phyloP scores from a whole-genome alignment of 2,888 invertebrate genomes.

The Apodemia duryi region DNA sequence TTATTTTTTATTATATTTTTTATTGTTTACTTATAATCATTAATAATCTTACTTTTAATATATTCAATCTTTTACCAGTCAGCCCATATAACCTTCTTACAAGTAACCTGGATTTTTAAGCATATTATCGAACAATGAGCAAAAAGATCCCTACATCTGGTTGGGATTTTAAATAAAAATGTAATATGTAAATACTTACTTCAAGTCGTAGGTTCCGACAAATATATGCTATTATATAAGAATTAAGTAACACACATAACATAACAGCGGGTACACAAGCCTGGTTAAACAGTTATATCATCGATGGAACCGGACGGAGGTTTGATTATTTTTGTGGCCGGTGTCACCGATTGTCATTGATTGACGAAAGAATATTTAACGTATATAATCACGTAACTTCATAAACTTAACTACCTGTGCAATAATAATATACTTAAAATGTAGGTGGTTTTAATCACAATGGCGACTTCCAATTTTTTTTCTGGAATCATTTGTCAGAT shows the following conservation, averaged over 20 bases:
- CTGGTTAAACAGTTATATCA: constrained; percentile 5
- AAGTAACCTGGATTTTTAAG: neutral
- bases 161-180: neutral
- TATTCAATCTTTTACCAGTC: too few relatives aligned
- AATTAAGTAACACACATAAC: constrained; percentile 18
- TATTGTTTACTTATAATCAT: too few relatives aligned
- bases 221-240: constrained; percentile 20
- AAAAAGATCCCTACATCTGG: neutral
- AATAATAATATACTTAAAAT: neutral
- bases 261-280: constrained; percentile 9
- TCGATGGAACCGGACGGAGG: constrained; percentile 12
- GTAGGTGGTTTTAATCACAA: neutral
- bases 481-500: too few relatives aligned
- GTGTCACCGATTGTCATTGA: constrained; percentile 4
- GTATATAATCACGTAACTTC: neutral
- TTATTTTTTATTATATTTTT: too few relatives aligned
- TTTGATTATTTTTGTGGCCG: constrained; percentile 7
- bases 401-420: neutral
- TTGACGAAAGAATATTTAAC: neutral
- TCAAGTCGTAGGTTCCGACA: neutral
- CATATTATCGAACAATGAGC: neutral
- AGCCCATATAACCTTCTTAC: neutral
- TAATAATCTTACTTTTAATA: too few relatives aligned
- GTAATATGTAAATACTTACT: neutral
- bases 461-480: too few relatives aligned